A percentile compares a stretch with the other conserved stretches of the same genome.
Evolutionary conservation across 2,797 vertebrate genomes (phyloP).

Genomic region (Prionace glauca): DNA sequence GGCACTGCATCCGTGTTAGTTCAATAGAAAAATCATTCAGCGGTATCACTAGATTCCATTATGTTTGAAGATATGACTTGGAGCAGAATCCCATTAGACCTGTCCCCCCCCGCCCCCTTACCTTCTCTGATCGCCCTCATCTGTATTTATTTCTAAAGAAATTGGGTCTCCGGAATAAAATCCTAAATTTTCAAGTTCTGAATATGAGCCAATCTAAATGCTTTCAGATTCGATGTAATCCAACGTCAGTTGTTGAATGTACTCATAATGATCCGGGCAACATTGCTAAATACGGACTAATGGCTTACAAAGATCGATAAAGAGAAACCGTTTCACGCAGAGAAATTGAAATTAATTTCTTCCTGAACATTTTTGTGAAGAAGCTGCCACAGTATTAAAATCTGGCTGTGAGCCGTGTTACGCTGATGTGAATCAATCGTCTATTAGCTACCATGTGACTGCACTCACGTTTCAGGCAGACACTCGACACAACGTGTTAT

Average conservation of each 20-base stretch:
- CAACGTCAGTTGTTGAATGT: background rate
- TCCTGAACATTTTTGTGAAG: background rate
- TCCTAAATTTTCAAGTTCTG: background rate
- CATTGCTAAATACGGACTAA: background rate
- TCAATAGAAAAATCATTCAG: too few species aligned
- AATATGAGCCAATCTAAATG: background rate
- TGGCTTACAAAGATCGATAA: background rate
- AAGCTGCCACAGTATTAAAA: constrained; percentile 22
- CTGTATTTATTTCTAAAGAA: background rate
- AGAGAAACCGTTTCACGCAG: background rate
- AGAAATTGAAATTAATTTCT: constrained; percentile 17
- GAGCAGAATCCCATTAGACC: background rate
- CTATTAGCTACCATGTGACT: background rate
- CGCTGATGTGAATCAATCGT: background rate
- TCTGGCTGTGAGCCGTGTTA: background rate
- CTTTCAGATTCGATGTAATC: background rate
- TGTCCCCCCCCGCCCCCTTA: too few species aligned
- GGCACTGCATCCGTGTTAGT: background rate
- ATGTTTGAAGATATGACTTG: background rate
- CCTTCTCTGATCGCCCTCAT: too few species aligned
- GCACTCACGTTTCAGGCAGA: background rate
- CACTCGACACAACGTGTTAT: background rate
- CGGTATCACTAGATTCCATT: too few species aligned
- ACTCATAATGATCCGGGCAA: background rate
- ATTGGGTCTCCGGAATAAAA: background rate